Percentiles rank a stretch among this genome's conserved stretches.
These are phyloP conservation scores for Amphiura filiformis DNA, from an alignment of 35 echinoderm and acorn worm genomes.

Conservation along the genomic window DNA sequence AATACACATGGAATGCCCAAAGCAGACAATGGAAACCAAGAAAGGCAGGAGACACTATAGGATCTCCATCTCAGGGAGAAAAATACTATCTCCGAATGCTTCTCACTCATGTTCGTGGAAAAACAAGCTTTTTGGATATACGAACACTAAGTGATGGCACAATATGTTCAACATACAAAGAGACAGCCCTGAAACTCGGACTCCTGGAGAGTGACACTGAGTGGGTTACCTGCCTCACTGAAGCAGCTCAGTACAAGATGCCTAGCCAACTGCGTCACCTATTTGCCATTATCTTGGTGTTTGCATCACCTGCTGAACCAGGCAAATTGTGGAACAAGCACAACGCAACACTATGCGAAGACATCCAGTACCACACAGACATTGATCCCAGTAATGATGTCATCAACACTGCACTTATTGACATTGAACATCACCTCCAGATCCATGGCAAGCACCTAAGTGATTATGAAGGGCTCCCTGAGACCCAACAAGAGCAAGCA, in stretches of 20 bases:
- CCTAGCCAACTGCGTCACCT: not conserved
- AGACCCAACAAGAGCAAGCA: not conserved
- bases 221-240: not conserved
- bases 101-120: not conserved
- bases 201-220: not conserved
- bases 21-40: conserved; percentile 11
- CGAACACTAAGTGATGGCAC: too few species aligned
- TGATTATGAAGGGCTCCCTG: not conserved
- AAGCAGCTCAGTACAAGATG: not conserved
- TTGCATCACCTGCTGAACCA: not conserved
- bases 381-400: not conserved
- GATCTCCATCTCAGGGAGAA: too few species aligned
- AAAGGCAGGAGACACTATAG: too few species aligned
- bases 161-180: too few species aligned
- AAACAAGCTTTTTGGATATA: too few species aligned
- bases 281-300: not conserved
- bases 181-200: conserved; percentile 11
- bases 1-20: not conserved
- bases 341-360: not conserved
- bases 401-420: conserved; percentile 1
- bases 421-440: not conserved
- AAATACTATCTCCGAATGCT: too few species aligned
- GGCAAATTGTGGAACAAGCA: not conserved
- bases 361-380: not conserved
- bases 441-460: not conserved